These are phyloP conservation scores for Litoditis marina DNA, from an alignment of 2,888 invertebrate genomes.

Conservation along the genomic window DNA sequence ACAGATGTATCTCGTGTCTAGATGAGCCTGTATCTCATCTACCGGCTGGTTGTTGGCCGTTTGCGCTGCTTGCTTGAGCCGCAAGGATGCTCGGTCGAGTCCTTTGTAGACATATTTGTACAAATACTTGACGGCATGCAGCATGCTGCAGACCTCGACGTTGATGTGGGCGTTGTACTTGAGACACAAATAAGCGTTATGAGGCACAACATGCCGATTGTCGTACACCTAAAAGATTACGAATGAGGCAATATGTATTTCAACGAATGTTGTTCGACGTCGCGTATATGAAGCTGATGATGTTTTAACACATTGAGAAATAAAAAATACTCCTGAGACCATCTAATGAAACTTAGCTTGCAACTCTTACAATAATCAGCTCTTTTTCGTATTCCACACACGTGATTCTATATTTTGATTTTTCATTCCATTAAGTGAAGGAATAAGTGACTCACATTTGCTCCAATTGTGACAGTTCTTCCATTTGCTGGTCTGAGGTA, in stretches of 20 bases:
- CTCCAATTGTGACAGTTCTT: conserved; percentile 5
- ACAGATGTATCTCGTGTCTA: conserved; percentile 29
- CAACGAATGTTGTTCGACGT: too few relatives aligned
- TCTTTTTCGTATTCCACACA: too few relatives aligned
- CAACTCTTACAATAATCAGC: too few relatives aligned
- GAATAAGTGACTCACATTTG: not conserved
- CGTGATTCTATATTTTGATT: too few relatives aligned
- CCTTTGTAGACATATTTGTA: conserved; percentile 51
- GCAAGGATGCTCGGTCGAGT: conserved; percentile 27
- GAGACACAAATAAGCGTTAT: conserved; percentile 47
- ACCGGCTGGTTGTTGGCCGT: not conserved
- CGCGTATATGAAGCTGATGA: too few relatives aligned
- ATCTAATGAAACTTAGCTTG: too few relatives aligned
- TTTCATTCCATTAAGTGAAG: too few relatives aligned
- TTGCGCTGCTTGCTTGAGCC: not conserved
- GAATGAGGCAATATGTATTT: too few relatives aligned
- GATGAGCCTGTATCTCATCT: conserved; percentile 22
- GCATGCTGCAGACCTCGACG: conserved; percentile 53
- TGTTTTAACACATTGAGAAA: too few relatives aligned
- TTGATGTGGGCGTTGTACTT: conserved; percentile 46
- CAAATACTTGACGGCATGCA: conserved; percentile 32
- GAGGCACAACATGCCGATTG: conserved; percentile 62
- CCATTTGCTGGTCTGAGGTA: conserved; percentile 57
- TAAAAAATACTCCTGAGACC: too few relatives aligned
- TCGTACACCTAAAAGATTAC: conserved; percentile 32